phyloP scores from a whole-genome alignment of 23 tunicate genomes.

The Styela clava region DNA sequence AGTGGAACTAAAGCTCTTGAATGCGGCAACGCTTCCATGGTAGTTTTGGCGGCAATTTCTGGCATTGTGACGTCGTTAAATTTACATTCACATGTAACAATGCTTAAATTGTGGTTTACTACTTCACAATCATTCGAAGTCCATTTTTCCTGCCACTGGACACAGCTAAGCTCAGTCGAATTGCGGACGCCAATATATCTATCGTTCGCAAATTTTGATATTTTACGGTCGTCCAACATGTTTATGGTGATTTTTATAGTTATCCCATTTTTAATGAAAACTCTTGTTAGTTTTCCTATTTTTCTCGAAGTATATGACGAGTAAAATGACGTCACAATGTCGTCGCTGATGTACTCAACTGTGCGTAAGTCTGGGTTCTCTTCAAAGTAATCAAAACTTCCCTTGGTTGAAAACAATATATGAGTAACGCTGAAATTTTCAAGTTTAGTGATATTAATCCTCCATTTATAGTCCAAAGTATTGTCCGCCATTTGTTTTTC shows the following conservation, averaged over 20 bases:
- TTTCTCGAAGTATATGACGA: background rate
- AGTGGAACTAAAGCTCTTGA: background rate
- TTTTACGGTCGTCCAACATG: background rate
- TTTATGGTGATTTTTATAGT: background rate
- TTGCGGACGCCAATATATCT: background rate
- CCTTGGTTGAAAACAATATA: background rate
- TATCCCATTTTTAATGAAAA: background rate
- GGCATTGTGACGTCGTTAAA: background rate
- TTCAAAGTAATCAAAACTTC: background rate
- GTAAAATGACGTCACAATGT: background rate
- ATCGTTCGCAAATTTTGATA: background rate
- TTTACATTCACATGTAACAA: constrained; percentile 5
- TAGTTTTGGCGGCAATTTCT: background rate
- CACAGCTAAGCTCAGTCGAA: background rate
- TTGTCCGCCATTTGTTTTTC: background rate
- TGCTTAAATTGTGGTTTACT: background rate
- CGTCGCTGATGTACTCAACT: background rate
- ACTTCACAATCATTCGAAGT: background rate
- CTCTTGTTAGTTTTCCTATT: background rate
- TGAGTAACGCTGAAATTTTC: background rate
- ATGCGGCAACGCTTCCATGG: background rate
- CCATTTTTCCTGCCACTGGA: background rate
- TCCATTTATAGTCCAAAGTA: background rate
- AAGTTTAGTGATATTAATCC: background rate
- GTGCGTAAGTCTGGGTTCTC: background rate